Conservation (phyloP, 2,888 invertebrate species). For the Belgica antarctica region DNA sequence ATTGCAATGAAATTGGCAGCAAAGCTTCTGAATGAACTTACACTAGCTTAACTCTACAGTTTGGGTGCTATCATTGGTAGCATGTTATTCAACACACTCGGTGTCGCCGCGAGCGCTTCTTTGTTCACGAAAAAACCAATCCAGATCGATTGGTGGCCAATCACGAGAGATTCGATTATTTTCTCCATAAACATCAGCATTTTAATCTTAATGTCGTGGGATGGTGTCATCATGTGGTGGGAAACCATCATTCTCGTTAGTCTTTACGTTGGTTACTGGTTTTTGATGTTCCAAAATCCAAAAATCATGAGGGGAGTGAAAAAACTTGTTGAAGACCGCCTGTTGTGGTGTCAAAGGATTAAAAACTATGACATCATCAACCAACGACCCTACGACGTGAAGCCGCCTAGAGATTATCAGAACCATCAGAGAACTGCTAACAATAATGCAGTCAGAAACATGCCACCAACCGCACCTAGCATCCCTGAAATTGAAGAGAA, state of each 20-base stretch:
- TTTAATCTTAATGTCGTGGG: conserved; percentile 73
- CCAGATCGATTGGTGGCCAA: conserved; percentile 73
- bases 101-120: conserved; percentile 78
- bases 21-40: not conserved
- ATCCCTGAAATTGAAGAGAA: not conserved
- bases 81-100: conserved; percentile 81
- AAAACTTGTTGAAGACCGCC: conserved; percentile 53
- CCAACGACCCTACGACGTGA: conserved; percentile 7
- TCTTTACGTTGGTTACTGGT: conserved; percentile 72
- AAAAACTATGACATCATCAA: conserved; percentile 28
- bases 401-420: not conserved
- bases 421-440: no score
- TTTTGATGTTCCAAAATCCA: conserved; percentile 68
- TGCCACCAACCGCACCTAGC: not conserved
- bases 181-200: conserved; percentile 71
- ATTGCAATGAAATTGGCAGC: conserved; percentile 51
- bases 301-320: conserved; percentile 56
- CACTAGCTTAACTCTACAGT: not conserved
- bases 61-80: conserved; percentile 76
- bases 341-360: conserved; percentile 51
- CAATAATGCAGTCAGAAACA: not conserved
- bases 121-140: conserved; percentile 74
- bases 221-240: conserved; percentile 71
- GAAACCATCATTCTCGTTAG: conserved; percentile 71
- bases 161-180: conserved; percentile 75